Conservation (phyloP, 2,113 vertebrate species). For the Brachyhypopomus occidentalis region DNA sequence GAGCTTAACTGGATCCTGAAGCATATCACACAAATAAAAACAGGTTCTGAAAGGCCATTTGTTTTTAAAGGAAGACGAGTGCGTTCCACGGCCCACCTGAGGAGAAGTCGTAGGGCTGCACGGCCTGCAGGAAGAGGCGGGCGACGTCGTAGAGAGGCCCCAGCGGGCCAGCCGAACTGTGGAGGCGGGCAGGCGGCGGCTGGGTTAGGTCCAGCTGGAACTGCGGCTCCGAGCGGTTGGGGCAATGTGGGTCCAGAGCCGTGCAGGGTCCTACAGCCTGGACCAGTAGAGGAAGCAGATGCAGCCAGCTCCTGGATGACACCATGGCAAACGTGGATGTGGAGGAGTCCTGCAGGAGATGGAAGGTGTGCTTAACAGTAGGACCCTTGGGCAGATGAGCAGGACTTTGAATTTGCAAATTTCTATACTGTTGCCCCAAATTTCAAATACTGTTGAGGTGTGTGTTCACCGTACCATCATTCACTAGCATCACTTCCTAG, state of each 20-base stretch:
- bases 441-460: too few relatives aligned
- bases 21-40: too few relatives aligned
- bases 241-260: background rate
- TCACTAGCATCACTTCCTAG: too few relatives aligned
- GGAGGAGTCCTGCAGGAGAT: background rate
- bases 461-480: too few relatives aligned
- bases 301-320: background rate
- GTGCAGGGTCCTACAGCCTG: background rate
- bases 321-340: background rate
- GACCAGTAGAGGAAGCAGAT: background rate
- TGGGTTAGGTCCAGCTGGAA: background rate
- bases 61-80: too few relatives aligned
- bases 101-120: slow-evolving; percentile 49
- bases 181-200: background rate
- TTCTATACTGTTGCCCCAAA: too few relatives aligned
- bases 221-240: background rate
- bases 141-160: slow-evolving; percentile 46
- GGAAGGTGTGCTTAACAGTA: too few relatives aligned
- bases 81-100: background rate
- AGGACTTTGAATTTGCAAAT: too few relatives aligned
- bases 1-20: too few relatives aligned
- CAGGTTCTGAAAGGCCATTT: too few relatives aligned
- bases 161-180: slow-evolving; percentile 3
- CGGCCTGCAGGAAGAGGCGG: slow-evolving; percentile 34
- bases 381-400: too few relatives aligned